phyloP scores from a whole-genome alignment of 2,113 vertebrate genomes.

The Poeciliopsis occidentalis region DNA sequence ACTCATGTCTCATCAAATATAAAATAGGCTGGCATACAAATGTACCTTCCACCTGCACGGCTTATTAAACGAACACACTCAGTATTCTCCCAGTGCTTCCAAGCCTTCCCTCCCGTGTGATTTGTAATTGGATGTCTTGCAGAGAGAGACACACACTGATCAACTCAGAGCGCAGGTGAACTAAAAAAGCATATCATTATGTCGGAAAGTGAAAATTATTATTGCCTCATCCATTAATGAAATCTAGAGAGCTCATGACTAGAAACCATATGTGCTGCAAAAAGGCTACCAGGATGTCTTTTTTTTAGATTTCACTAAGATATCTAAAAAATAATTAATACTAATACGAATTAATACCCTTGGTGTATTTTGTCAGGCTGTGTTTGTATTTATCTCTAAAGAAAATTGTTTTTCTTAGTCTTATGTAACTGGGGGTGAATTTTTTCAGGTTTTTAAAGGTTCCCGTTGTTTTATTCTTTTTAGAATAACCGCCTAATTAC shows the following conservation, averaged over 20 bases:
- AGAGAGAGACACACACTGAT: constrained; percentile 29
- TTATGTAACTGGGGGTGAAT: not conserved
- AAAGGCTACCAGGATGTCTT: constrained; percentile 3
- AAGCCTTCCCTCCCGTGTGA: constrained; percentile 10
- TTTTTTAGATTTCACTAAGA: not conserved
- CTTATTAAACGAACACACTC: constrained; percentile 40
- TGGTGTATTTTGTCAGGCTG: not conserved
- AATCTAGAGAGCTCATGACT: constrained; percentile 9
- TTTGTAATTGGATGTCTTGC: constrained; percentile 31
- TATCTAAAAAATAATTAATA: not conserved
- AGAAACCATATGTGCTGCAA: constrained; percentile 2
- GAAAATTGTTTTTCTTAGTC: not conserved
- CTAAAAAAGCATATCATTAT: constrained; percentile 23
- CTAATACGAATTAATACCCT: no score
- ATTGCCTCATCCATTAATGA: constrained; percentile 15
- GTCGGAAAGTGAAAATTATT: constrained; percentile 30
- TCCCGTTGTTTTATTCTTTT: not conserved
- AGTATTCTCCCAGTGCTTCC: constrained; percentile 25
- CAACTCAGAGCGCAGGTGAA: constrained; percentile 35
- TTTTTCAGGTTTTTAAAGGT: no score
- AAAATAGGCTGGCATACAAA: constrained; percentile 45
- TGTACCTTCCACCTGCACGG: constrained; percentile 21
- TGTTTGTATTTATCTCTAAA: not conserved
- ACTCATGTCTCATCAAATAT: constrained; percentile 57
- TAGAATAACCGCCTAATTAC: constrained; percentile 4